Conservation (phyloP, 2,888 invertebrate species). For the Malachius bipustulatus region DNA sequence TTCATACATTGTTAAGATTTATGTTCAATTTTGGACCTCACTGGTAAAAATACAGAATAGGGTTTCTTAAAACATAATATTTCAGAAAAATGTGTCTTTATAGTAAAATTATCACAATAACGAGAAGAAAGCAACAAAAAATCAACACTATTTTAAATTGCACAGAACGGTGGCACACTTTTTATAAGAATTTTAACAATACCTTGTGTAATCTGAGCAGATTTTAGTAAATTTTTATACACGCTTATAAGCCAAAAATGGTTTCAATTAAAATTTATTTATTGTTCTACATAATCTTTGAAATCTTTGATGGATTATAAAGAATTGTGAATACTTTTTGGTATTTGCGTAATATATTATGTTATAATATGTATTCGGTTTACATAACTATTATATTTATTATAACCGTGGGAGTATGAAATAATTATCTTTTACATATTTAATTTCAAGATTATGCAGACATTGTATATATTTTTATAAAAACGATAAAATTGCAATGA, state of each 20-base stretch:
- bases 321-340: no score
- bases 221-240: conserved; percentile 12
- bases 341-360: no score
- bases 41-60: no score
- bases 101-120: conserved; percentile 2
- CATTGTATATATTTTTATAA: conserved; percentile 1
- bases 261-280: neutral
- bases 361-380: no score
- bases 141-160: conserved; percentile 30
- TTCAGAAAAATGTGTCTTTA: neutral
- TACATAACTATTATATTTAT: no score
- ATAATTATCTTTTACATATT: no score
- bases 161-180: conserved; percentile 35
- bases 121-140: conserved; percentile 7
- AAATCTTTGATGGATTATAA: no score
- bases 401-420: no score
- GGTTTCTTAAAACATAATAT: no score
- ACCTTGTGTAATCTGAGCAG: conserved; percentile 3
- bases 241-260: conserved; percentile 11
- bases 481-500: conserved; percentile 21
- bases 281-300: neutral
- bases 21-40: no score
- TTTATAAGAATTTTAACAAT: conserved; percentile 20
- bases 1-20: no score
- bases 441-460: no score